Base-by-base conservation (phyloP, 2,797 vertebrate genomes). In the Dermochelys coriacea region DNA sequence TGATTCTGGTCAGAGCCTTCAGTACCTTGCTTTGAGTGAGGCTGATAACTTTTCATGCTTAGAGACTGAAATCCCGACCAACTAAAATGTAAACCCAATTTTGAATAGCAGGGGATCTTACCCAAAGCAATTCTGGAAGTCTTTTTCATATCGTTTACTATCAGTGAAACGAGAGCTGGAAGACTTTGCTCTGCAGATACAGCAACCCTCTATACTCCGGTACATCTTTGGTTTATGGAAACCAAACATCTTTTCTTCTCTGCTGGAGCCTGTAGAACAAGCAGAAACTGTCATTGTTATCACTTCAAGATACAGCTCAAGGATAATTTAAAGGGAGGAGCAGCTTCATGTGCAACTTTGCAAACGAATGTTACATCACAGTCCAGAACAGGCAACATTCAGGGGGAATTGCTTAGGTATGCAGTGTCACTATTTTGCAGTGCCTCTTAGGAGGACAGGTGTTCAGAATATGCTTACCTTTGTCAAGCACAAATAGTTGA, bases 211-310 rank as follows among this genome's bases (percentile, higher is more conserved):
- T 98, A 99, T 98, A 98, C 99, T 99, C 96, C 99, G 98, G 98
- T 99, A 99, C 99, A 99, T 99, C 98, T 99, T 99, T 96, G 99
- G 99, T 98, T 99, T 99, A 98, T 99, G 99, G 98, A 99, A 99
- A 98, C 99, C 99, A 98, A 99, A 99, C 99, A 99, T 99, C 98
- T 99, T 98, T 89, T 98, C 91, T 93, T 97, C 95, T 85, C 91
- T 96, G 91, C 79, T 95, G 94, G 37, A 97, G 78, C 92, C 98
- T 98, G 87, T 71, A 87, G 96, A 96, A 95, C 71, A 96, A 97
- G 94, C 12, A 85, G 84, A 84, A 96, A 96, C 74, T 29, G 88
- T 74, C 84, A 91, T 88, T 87, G 94, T 91, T 71, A 94, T 80
- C 89, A 25, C 80, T 87, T 37, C 4, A 51, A 79, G 92, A 27